These are phyloP conservation scores for Remorina albescens DNA, from an alignment of 2,797 vertebrate genomes.

Conservation along the genomic window DNA sequence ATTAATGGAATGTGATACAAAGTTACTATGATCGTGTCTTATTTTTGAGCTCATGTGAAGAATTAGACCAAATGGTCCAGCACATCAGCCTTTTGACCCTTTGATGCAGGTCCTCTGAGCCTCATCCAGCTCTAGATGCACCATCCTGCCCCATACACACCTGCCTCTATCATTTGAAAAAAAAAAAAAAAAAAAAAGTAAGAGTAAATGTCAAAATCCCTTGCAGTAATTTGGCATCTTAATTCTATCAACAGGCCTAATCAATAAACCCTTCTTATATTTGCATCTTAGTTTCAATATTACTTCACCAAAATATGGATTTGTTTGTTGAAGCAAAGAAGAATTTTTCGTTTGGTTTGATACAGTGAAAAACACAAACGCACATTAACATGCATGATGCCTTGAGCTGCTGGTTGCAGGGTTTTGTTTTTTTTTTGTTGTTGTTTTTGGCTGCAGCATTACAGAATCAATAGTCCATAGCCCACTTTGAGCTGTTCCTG, in stretches of 20 bases:
- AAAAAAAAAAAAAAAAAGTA: background rate
- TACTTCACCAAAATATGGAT: background rate
- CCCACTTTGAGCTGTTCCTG: constrained; percentile 86
- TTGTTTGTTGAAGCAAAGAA: background rate
- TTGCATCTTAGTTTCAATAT: background rate
- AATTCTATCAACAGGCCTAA: background rate
- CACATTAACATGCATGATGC: background rate
- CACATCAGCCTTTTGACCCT: background rate
- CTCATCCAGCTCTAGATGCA: background rate
- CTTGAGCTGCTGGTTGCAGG: constrained; percentile 7
- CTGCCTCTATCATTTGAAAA: background rate
- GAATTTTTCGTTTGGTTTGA: background rate
- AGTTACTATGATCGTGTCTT: background rate
- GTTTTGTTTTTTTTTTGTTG: too few species aligned
- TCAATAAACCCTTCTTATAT: background rate
- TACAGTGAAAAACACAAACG: background rate
- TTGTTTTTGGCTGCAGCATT: constrained; percentile 6
- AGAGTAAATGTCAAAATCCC: background rate
- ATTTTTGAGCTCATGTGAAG: background rate
- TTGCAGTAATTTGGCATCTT: background rate
- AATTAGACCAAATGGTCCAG: background rate
- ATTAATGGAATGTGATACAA: background rate
- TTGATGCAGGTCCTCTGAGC: background rate
- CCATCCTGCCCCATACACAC: background rate
- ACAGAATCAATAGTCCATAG: constrained; percentile 12